A percentile compares a stretch with the other conserved stretches of the same genome.
Evolutionary conservation across 2,113 vertebrate genomes (phyloP).

Genomic region (Leptocoma aspasia): DNA sequence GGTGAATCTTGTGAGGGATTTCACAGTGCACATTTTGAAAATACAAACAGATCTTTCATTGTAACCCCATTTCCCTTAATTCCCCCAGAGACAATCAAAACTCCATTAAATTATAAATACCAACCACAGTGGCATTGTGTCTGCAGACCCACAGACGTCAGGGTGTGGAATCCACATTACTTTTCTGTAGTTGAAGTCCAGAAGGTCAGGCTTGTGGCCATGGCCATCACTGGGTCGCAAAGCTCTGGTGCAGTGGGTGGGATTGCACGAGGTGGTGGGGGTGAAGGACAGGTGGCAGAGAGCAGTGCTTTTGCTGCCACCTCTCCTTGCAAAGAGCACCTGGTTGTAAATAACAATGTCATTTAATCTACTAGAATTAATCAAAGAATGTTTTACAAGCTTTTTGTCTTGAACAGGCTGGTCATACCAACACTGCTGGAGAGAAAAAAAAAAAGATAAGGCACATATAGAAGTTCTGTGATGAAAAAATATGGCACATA

Average conservation of each 20-base stretch:
- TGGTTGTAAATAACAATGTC: background rate
- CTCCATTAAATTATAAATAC: background rate
- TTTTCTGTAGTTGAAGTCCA: background rate
- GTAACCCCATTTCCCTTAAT: background rate
- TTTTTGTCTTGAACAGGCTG: background rate
- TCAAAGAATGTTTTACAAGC: background rate
- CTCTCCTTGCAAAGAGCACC: background rate
- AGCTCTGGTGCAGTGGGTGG: background rate
- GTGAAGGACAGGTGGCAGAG: background rate
- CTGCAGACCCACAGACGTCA: background rate
- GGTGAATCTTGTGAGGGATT: background rate
- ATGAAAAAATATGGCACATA: background rate
- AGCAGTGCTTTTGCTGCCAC: background rate
- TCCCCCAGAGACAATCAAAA: background rate
- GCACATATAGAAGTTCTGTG: background rate
- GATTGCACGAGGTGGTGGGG: accelerated
- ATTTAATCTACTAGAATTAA: background rate
- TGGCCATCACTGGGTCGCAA: background rate
- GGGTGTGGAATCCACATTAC: accelerated
- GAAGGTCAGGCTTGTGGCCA: background rate
- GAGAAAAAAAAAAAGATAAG: background rate
- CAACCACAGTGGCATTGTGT: accelerated
- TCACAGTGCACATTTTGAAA: background rate
- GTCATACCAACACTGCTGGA: background rate
- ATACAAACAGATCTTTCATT: background rate